Evolutionary conservation across 2,797 vertebrate species (phyloP).

Genomic region (Bufotes viridis): DNA sequence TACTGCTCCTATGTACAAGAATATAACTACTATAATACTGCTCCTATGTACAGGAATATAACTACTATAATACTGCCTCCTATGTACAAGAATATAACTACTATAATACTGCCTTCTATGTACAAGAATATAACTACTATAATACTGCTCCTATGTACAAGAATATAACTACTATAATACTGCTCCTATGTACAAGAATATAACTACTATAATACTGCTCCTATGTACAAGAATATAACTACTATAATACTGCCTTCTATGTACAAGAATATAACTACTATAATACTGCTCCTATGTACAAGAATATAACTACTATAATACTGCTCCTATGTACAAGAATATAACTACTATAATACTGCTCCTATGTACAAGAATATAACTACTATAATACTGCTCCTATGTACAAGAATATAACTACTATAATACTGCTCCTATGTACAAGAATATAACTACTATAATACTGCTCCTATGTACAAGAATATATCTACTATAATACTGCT

Average conservation of each 20-base stretch:
- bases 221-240: too few relatives aligned
- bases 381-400: background rate
- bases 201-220: too few relatives aligned
- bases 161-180: background rate
- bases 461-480: background rate
- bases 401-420: slow-evolving; percentile 6
- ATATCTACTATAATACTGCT: background rate
- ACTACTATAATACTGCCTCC: background rate
- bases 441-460: background rate
- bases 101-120: background rate
- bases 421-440: background rate
- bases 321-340: background rate
- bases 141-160: background rate
- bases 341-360: background rate
- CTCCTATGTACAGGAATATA: background rate
- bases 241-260: too few relatives aligned
- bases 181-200: too few relatives aligned
- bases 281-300: background rate
- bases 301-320: background rate
- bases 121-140: slow-evolving; percentile 1
- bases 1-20: background rate
- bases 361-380: background rate
- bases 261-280: too few relatives aligned
- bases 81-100: background rate
- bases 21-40: slow-evolving; percentile 5